phyloP scores from a whole-genome alignment of 2,113 vertebrate species.

The Gorilla gorilla region DNA sequence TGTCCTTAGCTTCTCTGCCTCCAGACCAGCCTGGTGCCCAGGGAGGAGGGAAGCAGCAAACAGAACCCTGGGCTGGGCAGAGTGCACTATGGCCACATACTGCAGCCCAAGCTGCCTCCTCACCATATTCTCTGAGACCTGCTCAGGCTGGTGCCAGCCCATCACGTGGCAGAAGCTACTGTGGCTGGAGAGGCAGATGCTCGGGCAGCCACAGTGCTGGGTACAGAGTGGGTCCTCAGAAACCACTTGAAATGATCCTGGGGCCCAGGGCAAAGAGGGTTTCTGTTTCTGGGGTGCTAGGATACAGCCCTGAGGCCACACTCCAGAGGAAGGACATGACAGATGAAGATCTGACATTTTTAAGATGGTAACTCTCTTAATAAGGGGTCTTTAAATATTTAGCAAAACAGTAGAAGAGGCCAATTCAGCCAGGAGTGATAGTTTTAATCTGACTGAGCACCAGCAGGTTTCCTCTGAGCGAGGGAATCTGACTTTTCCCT shows the following conservation, averaged over 20 bases:
- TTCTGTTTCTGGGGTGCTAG: not conserved
- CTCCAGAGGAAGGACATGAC: not conserved
- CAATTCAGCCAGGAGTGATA: constrained; percentile 61
- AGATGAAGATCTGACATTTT: constrained; percentile 68
- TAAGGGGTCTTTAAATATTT: constrained; percentile 83
- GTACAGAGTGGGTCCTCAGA: not conserved
- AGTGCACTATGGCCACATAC: accelerated
- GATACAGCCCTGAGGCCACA: not conserved
- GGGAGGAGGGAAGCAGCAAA: not conserved
- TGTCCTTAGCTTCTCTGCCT: not conserved
- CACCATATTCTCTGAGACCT: accelerated
- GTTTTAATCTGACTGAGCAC: constrained; percentile 68
- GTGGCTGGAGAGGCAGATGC: not conserved
- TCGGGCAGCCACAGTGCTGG: no score
- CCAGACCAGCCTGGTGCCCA: not conserved
- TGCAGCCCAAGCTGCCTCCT: not conserved
- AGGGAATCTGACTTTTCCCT: not conserved
- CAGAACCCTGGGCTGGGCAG: not conserved
- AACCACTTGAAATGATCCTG: not conserved
- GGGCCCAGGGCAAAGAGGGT: not conserved
- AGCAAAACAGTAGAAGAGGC: constrained; percentile 63
- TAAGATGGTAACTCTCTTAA: constrained; percentile 80
- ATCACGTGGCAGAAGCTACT: accelerated
- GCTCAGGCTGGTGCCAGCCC: accelerated
- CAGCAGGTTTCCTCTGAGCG: not conserved